Base-by-base conservation (phyloP, 2,797 vertebrate species). In the Fundulus diaphanus region DNA sequence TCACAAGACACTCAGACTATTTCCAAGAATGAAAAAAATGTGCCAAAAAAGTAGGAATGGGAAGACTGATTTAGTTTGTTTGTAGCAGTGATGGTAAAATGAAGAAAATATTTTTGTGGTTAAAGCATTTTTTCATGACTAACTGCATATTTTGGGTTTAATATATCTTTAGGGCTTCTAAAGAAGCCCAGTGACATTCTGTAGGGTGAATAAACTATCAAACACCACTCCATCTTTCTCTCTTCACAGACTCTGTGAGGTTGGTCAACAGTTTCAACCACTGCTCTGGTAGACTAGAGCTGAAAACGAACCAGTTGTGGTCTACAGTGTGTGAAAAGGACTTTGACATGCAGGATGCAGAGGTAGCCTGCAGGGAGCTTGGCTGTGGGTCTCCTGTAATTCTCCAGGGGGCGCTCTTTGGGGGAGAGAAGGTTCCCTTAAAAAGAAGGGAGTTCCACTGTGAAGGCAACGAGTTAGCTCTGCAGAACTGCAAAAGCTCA, bases 391-490 rank as follows among this genome's bases (percentile, higher is more conserved):
- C 46, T 16, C 46, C 46, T 48, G 46, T 18, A 18, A 18, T 48
- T 48, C 46, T 48, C 65, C 40, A 46, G 6, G 65, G 65, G 40
- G 40, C 24, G 12, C 40, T 67, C 65, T 67, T 16, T 29, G 27
- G 66, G 20, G 66, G 46, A 46, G 18, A n/a, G 29, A 27, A 20
- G n/a, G 27, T 27, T 31, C 27, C 66, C 8, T 13, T 37, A 1
- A 31, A 18, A 69, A 16, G 2, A 27, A 35, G 0, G 27, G 29
- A 27, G 12, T 75, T 84, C 29, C 37, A 22, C 4, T 84, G 82
- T 78, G 3, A 8, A 18, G 79, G 82, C 29, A 0, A 22, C 1
- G 82, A 81, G 69, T 66, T 76, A 31, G 3, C 29, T 70, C 76
- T 81, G 0, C 57, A 42, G 73, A 52, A 76, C 76, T 85, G 83